A percentile compares a stretch with the other conserved stretches of the same genome.
Evolutionary conservation across 2,113 vertebrate genomes (phyloP).

Genomic region (Vimba vimba): DNA sequence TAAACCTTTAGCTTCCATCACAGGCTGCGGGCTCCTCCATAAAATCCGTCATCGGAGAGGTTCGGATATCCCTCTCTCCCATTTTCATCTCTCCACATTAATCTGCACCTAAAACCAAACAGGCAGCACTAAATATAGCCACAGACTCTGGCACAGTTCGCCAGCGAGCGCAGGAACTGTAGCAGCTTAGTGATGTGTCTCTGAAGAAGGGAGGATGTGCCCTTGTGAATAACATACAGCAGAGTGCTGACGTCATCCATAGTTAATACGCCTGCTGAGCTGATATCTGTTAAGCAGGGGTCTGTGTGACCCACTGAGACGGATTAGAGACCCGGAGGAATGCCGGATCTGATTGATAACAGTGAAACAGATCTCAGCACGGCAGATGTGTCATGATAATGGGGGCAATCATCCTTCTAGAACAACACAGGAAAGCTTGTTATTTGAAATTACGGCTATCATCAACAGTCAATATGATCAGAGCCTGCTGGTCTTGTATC

Average conservation of each 20-base stretch:
- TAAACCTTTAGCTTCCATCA: slow-evolving; percentile 12
- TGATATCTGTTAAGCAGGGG: slow-evolving; percentile 12
- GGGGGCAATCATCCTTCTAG: neutral
- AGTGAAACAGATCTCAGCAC: neutral
- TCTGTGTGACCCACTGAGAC: slow-evolving; percentile 45
- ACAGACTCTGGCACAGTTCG: slow-evolving; percentile 34
- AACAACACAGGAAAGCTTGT: neutral
- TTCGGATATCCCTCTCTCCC: slow-evolving; percentile 25
- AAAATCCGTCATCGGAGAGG: slow-evolving; percentile 33
- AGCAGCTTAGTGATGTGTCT: slow-evolving; percentile 25
- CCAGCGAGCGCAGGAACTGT: slow-evolving; percentile 13
- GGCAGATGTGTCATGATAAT: neutral
- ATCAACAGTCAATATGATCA: slow-evolving; percentile 34
- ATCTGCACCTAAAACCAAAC: slow-evolving; percentile 46
- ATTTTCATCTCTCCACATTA: slow-evolving; percentile 38
- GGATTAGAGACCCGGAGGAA: slow-evolving; percentile 6
- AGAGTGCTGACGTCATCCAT: slow-evolving; percentile 39
- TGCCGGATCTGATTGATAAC: slow-evolving; percentile 30
- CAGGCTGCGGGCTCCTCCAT: neutral
- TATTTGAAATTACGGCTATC: slow-evolving; percentile 8
- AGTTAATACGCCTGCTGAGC: slow-evolving; percentile 37
- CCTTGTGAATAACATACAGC: slow-evolving; percentile 41
- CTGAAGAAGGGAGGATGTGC: slow-evolving; percentile 27
- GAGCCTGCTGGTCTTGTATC: slow-evolving; percentile 27
- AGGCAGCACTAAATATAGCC: slow-evolving; percentile 47